Conservation (phyloP, 2,113 vertebrate genomes). For the Xiphophorus couchianus region DNA sequence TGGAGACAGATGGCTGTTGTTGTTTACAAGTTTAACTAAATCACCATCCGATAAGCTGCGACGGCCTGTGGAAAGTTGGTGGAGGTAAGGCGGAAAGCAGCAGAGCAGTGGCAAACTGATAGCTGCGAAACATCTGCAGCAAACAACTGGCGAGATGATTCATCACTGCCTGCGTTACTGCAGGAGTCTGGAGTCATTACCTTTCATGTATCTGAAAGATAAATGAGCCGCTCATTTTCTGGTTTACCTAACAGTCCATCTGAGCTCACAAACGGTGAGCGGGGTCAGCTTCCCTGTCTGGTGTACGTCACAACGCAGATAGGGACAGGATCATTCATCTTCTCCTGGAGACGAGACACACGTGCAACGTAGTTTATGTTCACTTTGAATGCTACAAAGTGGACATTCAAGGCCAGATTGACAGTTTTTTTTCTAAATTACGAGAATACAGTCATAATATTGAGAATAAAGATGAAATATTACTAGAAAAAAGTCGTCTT, state of each 20-base stretch:
- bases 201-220: constrained; percentile 36
- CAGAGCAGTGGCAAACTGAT: constrained; percentile 25
- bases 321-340: constrained; percentile 44
- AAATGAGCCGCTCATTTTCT: constrained; percentile 43
- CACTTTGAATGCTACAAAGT: constrained; percentile 65
- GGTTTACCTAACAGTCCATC: constrained; percentile 44
- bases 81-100: constrained; percentile 17
- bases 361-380: constrained; percentile 65
- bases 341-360: constrained; percentile 43
- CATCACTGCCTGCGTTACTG: constrained; percentile 42
- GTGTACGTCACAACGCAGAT: constrained; percentile 20
- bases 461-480: too few relatives aligned
- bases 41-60: constrained; percentile 58
- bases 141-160: constrained; percentile 48
- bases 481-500: too few relatives aligned
- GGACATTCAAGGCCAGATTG: too few relatives aligned
- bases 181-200: constrained; percentile 37
- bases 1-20: constrained; percentile 77
- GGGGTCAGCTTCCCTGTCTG: constrained; percentile 33
- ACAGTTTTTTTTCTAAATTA: too few relatives aligned
- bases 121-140: constrained; percentile 45
- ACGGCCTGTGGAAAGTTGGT: constrained; percentile 49
- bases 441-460: too few relatives aligned
- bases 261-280: constrained; percentile 3
- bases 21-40: constrained; percentile 76